Evolutionary conservation across 2,888 invertebrate genomes (phyloP).

Genomic region (Platerodrilus igneus): DNA sequence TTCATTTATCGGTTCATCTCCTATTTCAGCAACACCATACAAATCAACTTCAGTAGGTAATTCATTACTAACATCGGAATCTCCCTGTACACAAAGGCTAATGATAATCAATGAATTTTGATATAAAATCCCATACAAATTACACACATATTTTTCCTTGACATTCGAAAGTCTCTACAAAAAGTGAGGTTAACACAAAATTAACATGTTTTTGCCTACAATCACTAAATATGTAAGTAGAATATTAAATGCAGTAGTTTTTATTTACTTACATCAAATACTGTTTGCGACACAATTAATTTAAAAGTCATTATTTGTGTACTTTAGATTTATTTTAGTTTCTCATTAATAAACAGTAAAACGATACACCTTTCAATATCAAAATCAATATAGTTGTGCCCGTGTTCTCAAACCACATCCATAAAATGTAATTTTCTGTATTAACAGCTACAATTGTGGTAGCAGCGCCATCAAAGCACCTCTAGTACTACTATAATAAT

Average conservation of each 20-base stretch:
- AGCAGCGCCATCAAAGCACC: too few species aligned
- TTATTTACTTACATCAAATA: slow-evolving; percentile 59
- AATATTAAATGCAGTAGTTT: slow-evolving; percentile 6
- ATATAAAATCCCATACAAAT: slow-evolving; percentile 71
- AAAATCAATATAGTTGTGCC: too few species aligned
- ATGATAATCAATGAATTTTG: slow-evolving; percentile 51
- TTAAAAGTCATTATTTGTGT: slow-evolving; percentile 61
- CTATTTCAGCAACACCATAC: slow-evolving; percentile 68
- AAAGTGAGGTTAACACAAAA: slow-evolving; percentile 31
- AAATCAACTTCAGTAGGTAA: slow-evolving; percentile 74
- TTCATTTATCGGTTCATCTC: slow-evolving; percentile 56
- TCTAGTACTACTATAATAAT: too few species aligned
- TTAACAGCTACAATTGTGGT: too few species aligned
- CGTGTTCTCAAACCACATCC: too few species aligned
- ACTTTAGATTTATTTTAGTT: too few species aligned
- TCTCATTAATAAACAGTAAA: too few species aligned
- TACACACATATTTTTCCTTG: slow-evolving; percentile 61
- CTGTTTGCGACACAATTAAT: slow-evolving; percentile 66
- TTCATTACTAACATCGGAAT: slow-evolving; percentile 57
- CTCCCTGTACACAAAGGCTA: slow-evolving; percentile 61
- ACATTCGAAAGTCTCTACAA: slow-evolving; percentile 65
- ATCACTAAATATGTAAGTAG: slow-evolving; percentile 11
- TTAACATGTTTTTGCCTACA: slow-evolving; percentile 12
- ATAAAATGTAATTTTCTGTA: too few species aligned
- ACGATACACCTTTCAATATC: too few species aligned